phyloP scores from a whole-genome alignment of 2,888 invertebrate species.

The Cyclophora albipunctata region DNA sequence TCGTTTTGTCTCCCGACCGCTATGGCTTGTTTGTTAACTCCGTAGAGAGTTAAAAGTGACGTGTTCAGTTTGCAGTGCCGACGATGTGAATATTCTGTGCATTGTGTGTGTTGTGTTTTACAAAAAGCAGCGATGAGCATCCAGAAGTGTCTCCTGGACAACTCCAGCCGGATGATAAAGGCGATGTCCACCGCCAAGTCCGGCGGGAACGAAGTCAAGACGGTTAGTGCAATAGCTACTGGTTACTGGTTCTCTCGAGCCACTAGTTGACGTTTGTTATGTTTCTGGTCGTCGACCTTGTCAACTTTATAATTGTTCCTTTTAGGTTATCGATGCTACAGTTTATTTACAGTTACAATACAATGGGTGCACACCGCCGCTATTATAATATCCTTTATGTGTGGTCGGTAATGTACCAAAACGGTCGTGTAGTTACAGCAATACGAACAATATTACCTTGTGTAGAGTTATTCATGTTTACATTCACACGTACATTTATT shows the following conservation, averaged over 20 bases:
- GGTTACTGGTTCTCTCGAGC: conserved; percentile 3
- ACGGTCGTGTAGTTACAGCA: no score
- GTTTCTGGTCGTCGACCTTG: conserved; percentile 27
- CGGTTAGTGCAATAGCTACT: conserved; percentile 42
- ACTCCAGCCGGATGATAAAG: conserved; percentile 72
- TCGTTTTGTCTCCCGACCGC: conserved; percentile 32
- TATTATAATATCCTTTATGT: no score
- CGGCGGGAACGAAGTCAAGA: conserved; percentile 57
- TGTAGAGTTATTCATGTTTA: no score
- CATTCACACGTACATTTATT: no score
- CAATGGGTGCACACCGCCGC: background rate
- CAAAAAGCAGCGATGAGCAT: conserved; percentile 65
- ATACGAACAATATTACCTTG: no score
- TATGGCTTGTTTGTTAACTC: conserved; percentile 39
- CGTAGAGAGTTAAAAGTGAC: conserved; percentile 32
- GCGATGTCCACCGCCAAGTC: conserved; percentile 69
- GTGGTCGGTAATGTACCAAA: no score
- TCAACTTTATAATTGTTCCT: background rate
- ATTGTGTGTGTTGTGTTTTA: conserved; percentile 41
- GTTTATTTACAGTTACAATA: background rate
- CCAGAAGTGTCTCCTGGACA: conserved; percentile 71
- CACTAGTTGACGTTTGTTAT: conserved; percentile 5
- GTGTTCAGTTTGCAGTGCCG: conserved; percentile 44
- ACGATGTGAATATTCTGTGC: conserved; percentile 58
- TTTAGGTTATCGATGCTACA: background rate